Percentiles rank a stretch among this genome's conserved stretches.
Conservation (phyloP, 2,888 invertebrate genomes). For the Platynereis dumerilii region DNA sequence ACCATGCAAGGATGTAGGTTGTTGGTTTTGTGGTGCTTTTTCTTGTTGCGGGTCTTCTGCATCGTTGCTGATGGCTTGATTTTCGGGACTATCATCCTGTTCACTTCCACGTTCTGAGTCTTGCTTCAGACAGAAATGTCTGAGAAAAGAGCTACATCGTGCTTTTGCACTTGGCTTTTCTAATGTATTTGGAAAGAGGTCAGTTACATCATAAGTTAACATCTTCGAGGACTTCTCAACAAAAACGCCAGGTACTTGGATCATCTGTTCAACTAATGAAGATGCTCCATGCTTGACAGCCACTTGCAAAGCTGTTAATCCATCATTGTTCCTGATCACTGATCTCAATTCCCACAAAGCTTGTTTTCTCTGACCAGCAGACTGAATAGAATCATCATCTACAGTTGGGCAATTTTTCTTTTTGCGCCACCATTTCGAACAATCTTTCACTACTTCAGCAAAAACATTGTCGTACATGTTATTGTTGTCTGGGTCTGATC, state of each 20-base stretch:
- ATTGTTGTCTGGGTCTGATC: conserved; percentile 31
- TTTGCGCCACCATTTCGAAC: conserved; percentile 47
- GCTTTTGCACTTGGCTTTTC: neutral
- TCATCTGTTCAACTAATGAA: conserved; percentile 41
- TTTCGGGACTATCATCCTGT: too few species aligned
- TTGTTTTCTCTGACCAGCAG: conserved; percentile 31
- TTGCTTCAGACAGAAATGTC: too few species aligned
- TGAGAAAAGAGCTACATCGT: neutral
- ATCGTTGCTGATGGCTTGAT: too few species aligned
- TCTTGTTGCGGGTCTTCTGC: too few species aligned
- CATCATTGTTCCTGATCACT: conserved; percentile 43
- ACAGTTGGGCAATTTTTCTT: conserved; percentile 37
- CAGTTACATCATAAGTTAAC: neutral
- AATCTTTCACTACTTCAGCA: conserved; percentile 38
- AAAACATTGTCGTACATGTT: conserved; percentile 39
- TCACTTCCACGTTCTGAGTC: too few species aligned
- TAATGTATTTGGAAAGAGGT: neutral
- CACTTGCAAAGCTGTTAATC: conserved; percentile 44
- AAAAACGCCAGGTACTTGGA: conserved; percentile 38
- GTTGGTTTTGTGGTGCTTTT: too few species aligned
- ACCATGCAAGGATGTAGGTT: too few species aligned
- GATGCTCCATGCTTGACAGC: conserved; percentile 45
- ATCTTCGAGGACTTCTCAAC: neutral
- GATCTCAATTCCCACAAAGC: conserved; percentile 37
- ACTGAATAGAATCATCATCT: conserved; percentile 34